A percentile compares a stretch with the other conserved stretches of the same genome.
These are phyloP conservation scores for Arctia plantaginis DNA, from an alignment of 2,888 invertebrate genomes.

Conservation along the genomic window DNA sequence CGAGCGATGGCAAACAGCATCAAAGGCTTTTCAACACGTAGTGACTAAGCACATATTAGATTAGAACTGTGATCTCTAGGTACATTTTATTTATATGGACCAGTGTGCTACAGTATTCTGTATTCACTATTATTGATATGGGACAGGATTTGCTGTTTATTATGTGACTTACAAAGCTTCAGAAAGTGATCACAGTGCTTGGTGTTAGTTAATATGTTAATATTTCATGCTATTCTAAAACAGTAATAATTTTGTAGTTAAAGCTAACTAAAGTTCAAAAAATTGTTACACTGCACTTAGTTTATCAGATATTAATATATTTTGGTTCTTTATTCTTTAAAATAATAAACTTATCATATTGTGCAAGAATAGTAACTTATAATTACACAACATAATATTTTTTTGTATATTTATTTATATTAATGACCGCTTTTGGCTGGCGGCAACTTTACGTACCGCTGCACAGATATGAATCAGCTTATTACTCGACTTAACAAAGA, in stretches of 20 bases:
- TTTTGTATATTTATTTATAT: neutral
- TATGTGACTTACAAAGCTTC: neutral
- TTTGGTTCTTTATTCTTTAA: neutral
- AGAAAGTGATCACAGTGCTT: neutral
- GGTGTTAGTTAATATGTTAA: neutral
- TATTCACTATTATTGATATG: neutral
- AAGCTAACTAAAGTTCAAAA: neutral
- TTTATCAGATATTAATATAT: neutral
- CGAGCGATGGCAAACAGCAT: neutral
- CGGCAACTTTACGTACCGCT: neutral
- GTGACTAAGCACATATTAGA: neutral
- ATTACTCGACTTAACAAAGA: slow-evolving; percentile 1
- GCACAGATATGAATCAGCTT: neutral
- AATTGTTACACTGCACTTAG: neutral
- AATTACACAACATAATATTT: neutral
- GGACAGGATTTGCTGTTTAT: too few species aligned
- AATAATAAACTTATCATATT: neutral
- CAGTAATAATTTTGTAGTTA: neutral
- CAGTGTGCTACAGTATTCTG: too few species aligned
- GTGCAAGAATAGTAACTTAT: neutral
- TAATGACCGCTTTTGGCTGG: neutral
- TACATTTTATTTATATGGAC: too few species aligned
- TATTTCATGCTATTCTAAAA: neutral
- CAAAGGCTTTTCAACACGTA: neutral
- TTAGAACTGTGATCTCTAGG: neutral